Evolutionary conservation across 2,797 vertebrate genomes (phyloP), one percentile per base, ranked within the genome.

Genomic region (Arvicola amphibius): DNA sequence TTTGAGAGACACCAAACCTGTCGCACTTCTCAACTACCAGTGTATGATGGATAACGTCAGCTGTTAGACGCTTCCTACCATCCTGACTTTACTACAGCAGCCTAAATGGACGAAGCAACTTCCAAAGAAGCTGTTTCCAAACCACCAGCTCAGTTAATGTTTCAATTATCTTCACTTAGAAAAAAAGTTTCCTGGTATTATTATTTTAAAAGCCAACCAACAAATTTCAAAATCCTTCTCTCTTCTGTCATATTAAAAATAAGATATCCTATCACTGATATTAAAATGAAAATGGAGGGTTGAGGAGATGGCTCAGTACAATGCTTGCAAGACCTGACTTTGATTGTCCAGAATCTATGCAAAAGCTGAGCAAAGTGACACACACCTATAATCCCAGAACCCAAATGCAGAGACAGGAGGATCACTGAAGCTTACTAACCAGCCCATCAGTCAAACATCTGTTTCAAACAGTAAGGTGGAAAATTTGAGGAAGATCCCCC

Each of bases 111-210:
- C 23, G 37, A 84, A 84, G 79, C 32, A 19, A 25, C 27, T 77
- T 96, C 59, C 32, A 88, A 84, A 91, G 19, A 88, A 80, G 65
- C 48, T 76, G 25, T 51, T 63, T 81, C 61, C 10, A 94, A 29
- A 10, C 80, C 53, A 95, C 91, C 59, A 86, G 90, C 95, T 96
- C 71, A 90, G 40, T 34, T 95, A 96, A 90, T 43, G 92, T 48
- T 71, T 65, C 51, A 78, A 80, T 94, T 65, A 53, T 74, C n/a
- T 65, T 95, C 29, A 80, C 53, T 80, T 94, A n/a, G 56, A 84
- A 88, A 69, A 95, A 81, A 85, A 93, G 51, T 89, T 96, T 95
- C 43, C 71, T 78, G 88, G 76, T 37, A 74, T 9, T 89, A 73
- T 95, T 80, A 63, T 96, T 95, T 85, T 37, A 95, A 95, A 96